Percentiles rank a stretch among this genome's conserved stretches.
Conservation (phyloP, 1,140 invertebrate species). For the Drosophila willistoni region DNA sequence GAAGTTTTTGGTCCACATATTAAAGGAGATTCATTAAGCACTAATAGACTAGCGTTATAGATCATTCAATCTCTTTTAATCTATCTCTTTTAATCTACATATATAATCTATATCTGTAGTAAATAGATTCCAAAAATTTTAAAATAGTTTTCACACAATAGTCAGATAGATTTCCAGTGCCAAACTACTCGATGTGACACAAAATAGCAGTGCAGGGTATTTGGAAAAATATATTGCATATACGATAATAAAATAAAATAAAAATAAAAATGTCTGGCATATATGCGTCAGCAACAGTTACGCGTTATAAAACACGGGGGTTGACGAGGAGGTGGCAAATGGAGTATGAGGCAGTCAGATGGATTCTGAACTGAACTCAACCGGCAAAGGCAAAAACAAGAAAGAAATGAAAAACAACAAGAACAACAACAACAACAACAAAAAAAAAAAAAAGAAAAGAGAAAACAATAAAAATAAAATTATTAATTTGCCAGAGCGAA, state of each 20-base stretch:
- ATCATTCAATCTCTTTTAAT: too few species aligned
- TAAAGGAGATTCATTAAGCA: too few species aligned
- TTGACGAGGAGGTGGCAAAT: conserved; percentile 20
- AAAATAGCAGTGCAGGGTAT: conserved; percentile 38
- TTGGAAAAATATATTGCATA: conserved; percentile 51
- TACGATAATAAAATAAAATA: conserved; percentile 62
- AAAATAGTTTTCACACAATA: too few species aligned
- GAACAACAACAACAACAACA: too few species aligned
- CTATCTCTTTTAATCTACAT: too few species aligned
- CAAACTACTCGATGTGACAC: neutral
- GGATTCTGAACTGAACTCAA: conserved; percentile 27
- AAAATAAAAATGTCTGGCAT: conserved; percentile 70
- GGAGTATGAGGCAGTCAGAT: neutral
- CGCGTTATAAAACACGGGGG: conserved; percentile 51
- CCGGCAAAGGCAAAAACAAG: conserved; percentile 27
- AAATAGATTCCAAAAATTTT: too few species aligned
- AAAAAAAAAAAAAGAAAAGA: neutral
- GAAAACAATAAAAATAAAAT: conserved; percentile 77
- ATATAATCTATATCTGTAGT: too few species aligned
- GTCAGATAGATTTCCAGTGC: neutral
- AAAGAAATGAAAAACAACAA: conserved; percentile 20
- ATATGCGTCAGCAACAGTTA: conserved; percentile 78
- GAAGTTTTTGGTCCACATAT: too few species aligned
- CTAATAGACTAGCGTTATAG: too few species aligned
- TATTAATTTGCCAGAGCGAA: conserved; percentile 67